A percentile compares a stretch with the other conserved stretches of the same genome.
Evolutionary conservation across 2,113 vertebrate genomes (phyloP).

Genomic region (Chloropsis hardwickii): DNA sequence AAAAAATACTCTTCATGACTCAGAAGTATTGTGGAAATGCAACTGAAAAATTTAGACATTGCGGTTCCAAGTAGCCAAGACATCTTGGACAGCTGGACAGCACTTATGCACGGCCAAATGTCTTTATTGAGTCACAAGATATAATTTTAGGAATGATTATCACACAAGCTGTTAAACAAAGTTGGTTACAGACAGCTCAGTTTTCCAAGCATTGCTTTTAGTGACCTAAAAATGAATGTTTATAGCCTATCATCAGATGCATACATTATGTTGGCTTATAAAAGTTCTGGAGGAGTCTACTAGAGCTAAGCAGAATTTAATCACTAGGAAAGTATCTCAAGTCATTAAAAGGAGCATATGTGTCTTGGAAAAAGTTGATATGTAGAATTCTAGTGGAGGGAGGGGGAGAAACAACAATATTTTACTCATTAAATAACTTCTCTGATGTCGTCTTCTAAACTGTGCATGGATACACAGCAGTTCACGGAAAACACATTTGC

Average conservation of each 20-base stretch:
- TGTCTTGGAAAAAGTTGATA: conserved; percentile 46
- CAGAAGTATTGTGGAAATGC: not conserved
- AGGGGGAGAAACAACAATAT: conserved; percentile 35
- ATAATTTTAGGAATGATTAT: not conserved
- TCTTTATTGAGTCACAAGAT: not conserved
- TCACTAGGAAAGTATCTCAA: conserved; percentile 58
- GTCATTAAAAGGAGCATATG: conserved; percentile 29
- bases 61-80: not conserved
- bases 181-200: not conserved
- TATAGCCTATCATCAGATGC: not conserved
- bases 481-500: conserved; percentile 46
- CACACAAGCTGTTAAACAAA: not conserved
- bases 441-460: conserved; percentile 7
- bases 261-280: not conserved
- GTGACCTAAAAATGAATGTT: not conserved
- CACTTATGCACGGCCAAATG: not conserved
- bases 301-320: conserved; percentile 15
- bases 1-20: not conserved
- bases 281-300: not conserved
- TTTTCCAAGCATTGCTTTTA: not conserved
- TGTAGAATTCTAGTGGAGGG: not conserved
- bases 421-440: conserved; percentile 48
- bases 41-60: not conserved
- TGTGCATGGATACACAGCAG: not conserved
- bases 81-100: not conserved